Evolutionary conservation across 2,888 invertebrate genomes (phyloP).

Genomic region (Neoaliturus tenellus): DNA sequence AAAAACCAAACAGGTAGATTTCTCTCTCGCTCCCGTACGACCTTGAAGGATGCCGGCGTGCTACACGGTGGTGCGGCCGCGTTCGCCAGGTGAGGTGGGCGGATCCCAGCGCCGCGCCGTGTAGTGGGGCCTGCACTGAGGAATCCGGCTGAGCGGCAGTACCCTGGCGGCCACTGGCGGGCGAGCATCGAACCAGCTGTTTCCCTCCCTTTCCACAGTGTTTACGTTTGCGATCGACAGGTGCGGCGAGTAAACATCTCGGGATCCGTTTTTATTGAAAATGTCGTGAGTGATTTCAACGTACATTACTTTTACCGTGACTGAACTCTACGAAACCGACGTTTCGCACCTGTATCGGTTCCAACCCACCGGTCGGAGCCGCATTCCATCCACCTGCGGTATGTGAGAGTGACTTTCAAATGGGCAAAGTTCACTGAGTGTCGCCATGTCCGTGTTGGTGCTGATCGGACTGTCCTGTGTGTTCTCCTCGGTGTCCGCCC

Average conservation of each 20-base stretch:
- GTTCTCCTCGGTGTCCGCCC: slow-evolving; percentile 43
- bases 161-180: slow-evolving; percentile 19
- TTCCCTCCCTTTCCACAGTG: slow-evolving; percentile 19
- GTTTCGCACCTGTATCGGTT: neutral
- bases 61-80: slow-evolving; percentile 31
- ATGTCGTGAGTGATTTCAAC: neutral
- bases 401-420: slow-evolving; percentile 9
- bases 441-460: slow-evolving; percentile 25
- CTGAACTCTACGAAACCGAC: neutral
- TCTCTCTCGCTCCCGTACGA: slow-evolving; percentile 53
- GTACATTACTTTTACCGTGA: neutral
- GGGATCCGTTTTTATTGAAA: neutral
- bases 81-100: neutral
- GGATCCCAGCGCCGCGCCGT: slow-evolving; percentile 38
- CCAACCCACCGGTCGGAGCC: neutral
- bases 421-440: too few species aligned
- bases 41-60: slow-evolving; percentile 43
- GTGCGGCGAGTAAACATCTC: neutral
- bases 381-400: neutral
- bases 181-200: slow-evolving; percentile 35
- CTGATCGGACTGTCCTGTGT: slow-evolving; percentile 25
- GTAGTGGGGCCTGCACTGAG: slow-evolving; percentile 17
- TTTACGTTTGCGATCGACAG: slow-evolving; percentile 40
- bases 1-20: slow-evolving; percentile 58
- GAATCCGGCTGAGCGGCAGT: slow-evolving; percentile 39